Conservation (phyloP, 2,888 invertebrate genomes). For the Eledona agricola region DNA sequence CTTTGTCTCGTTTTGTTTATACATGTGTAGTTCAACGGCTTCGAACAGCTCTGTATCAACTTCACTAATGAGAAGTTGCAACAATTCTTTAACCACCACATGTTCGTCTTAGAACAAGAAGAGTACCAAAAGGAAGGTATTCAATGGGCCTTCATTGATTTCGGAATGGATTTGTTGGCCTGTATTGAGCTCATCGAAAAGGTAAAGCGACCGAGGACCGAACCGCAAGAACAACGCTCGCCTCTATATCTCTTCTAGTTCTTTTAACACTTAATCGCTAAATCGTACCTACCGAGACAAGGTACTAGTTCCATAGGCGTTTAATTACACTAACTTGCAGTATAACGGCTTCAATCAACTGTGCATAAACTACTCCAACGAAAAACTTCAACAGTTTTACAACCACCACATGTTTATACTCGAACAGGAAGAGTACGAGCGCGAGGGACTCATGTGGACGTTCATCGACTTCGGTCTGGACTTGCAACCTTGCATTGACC, state of each 20-base stretch:
- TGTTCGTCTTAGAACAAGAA: constrained; percentile 94
- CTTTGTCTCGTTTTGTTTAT: constrained; percentile 47
- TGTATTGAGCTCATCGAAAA: constrained; percentile 84
- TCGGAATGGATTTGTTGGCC: constrained; percentile 89
- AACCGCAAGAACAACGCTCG: too few relatives aligned
- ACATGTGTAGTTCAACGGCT: constrained; percentile 78
- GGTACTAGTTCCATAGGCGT: constrained; percentile 17
- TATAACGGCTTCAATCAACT: constrained; percentile 95
- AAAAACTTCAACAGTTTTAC: constrained; percentile 95
- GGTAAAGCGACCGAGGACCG: constrained; percentile 68
- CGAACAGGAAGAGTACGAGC: constrained; percentile 95
- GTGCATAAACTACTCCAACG: constrained; percentile 96
- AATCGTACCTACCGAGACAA: constrained; percentile 11
- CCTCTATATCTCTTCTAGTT: too few relatives aligned
- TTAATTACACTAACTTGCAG: constrained; percentile 64
- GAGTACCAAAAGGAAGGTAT: constrained; percentile 91
- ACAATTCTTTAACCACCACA: constrained; percentile 95
- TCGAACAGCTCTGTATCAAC: constrained; percentile 94
- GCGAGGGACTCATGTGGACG: constrained; percentile 89
- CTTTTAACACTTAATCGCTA: constrained; percentile 5
- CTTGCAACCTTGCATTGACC: constrained; percentile 88
- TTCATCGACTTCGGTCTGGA: constrained; percentile 98
- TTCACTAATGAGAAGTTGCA: constrained; percentile 94
- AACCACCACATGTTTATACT: constrained; percentile 96
- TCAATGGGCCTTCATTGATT: constrained; percentile 93